These are phyloP conservation scores for Ranitomeya variabilis DNA, from an alignment of 2,113 vertebrate species.

Conservation along the genomic window DNA sequence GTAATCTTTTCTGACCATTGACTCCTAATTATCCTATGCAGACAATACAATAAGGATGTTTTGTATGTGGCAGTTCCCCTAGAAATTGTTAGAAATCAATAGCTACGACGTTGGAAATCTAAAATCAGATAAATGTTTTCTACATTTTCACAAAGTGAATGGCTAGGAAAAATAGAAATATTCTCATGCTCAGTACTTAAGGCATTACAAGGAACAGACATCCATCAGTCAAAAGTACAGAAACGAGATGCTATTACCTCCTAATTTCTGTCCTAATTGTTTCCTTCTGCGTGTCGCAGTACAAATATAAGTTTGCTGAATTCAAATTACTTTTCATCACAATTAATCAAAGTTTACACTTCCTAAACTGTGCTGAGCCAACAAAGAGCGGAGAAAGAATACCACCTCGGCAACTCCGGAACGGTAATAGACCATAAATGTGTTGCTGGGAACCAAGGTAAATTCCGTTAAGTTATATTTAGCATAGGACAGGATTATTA, in stretches of 20 bases:
- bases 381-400: background rate
- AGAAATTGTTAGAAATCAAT: background rate
- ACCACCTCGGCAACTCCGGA: background rate
- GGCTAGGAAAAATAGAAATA: background rate
- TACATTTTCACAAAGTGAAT: background rate
- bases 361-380: conserved; percentile 20
- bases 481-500: background rate
- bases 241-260: background rate
- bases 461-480: background rate
- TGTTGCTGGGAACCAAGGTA: background rate
- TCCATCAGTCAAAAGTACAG: background rate
- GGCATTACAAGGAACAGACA: background rate
- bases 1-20: background rate
- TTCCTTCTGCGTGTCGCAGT: background rate
- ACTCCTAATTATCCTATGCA: background rate
- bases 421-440: background rate
- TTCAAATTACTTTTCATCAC: background rate
- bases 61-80: background rate
- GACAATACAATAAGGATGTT: background rate
- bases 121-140: background rate
- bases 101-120: background rate
- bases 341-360: conserved; percentile 10
- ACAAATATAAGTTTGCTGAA: background rate
- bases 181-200: background rate
- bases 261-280: background rate